These are phyloP conservation scores for Eurois occulta DNA, from an alignment of 2,888 invertebrate genomes.

Conservation along the genomic window DNA sequence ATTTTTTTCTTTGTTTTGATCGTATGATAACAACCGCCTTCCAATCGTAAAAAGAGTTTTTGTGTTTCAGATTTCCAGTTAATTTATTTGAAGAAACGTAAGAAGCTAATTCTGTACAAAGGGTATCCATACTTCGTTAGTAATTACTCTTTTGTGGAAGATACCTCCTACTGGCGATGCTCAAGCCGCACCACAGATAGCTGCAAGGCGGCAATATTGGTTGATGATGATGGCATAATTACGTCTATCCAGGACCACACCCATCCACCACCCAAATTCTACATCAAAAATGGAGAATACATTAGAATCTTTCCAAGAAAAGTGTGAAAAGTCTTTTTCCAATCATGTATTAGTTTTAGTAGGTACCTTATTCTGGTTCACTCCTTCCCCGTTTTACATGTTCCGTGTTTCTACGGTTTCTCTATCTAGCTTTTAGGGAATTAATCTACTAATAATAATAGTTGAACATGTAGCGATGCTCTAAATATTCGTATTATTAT, in stretches of 20 bases:
- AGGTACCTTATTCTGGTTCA: neutral
- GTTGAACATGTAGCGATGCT: neutral
- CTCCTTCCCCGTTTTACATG: neutral
- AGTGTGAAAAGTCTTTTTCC: neutral
- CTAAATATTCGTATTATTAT: neutral
- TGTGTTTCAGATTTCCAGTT: slow-evolving; percentile 28
- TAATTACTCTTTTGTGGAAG: slow-evolving; percentile 15
- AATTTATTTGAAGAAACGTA: slow-evolving; percentile 34
- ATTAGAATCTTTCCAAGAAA: slow-evolving; percentile 13
- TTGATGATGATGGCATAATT: slow-evolving; percentile 26
- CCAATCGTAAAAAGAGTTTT: neutral
- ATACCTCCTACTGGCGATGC: slow-evolving; percentile 29
- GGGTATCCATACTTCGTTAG: slow-evolving; percentile 16
- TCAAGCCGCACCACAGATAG: slow-evolving; percentile 3
- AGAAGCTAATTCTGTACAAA: slow-evolving; percentile 24
- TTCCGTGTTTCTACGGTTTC: neutral
- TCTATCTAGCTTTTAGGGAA: neutral
- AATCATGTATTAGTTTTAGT: neutral
- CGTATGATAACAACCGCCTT: neutral
- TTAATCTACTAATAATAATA: neutral
- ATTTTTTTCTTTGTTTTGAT: neutral
- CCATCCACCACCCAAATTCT: neutral
- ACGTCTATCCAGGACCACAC: slow-evolving; percentile 5
- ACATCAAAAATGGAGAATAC: slow-evolving; percentile 41
- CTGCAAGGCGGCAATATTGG: slow-evolving; percentile 31